Percentiles rank a stretch among this genome's conserved stretches.
These are phyloP conservation scores for Cheirogaleus major DNA, from an alignment of 2,797 vertebrate genomes.

Conservation along the genomic window DNA sequence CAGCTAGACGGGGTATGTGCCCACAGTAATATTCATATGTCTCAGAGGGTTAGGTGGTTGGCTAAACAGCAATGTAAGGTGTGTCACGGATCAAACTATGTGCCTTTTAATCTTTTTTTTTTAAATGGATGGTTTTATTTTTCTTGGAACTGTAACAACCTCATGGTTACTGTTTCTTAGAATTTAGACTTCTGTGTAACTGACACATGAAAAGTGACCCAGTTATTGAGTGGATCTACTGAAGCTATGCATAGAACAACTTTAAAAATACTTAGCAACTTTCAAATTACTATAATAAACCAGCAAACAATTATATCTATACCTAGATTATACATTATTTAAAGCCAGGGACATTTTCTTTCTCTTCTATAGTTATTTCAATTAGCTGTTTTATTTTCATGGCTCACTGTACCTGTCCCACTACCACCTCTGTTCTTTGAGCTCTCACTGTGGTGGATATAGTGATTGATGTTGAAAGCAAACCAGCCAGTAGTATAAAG, in stretches of 20 bases:
- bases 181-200: slow-evolving; percentile 53
- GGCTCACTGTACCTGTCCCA: not conserved
- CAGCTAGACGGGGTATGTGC: not conserved
- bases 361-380: not conserved
- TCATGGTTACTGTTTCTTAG: slow-evolving; percentile 68
- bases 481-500: not conserved
- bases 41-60: slow-evolving; percentile 21
- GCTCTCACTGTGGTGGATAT: not conserved
- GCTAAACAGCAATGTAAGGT: not conserved
- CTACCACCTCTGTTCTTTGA: not conserved
- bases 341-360: not conserved
- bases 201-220: not conserved
- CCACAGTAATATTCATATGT: not conserved
- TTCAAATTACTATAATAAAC: not conserved
- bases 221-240: not conserved
- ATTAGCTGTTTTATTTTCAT: not conserved
- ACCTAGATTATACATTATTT: not conserved
- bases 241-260: not conserved
- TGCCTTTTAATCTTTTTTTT: slow-evolving; percentile 7
- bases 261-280: slow-evolving; percentile 4
- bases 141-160: slow-evolving; percentile 68
- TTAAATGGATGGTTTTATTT: slow-evolving; percentile 64
- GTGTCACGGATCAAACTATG: slow-evolving; percentile 11
- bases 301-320: not conserved
- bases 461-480: not conserved